phyloP scores from a whole-genome alignment of 2,888 invertebrate genomes.

The Coremacera marginata region DNA sequence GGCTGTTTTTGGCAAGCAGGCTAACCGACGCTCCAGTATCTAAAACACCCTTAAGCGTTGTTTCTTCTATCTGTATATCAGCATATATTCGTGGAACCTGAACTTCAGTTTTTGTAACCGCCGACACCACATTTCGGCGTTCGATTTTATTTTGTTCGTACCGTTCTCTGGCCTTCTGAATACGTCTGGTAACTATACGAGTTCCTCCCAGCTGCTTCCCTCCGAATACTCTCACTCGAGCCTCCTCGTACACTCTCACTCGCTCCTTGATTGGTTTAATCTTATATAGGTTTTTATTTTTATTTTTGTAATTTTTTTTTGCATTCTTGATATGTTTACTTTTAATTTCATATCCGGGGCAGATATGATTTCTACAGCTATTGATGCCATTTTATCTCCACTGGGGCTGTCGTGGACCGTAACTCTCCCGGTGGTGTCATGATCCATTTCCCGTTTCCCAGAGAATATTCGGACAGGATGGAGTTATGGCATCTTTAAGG shows the following conservation, averaged over 20 bases:
- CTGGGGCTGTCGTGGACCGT: too few species aligned
- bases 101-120: neutral
- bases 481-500: too few species aligned
- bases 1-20: too few species aligned
- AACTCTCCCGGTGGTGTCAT: too few species aligned
- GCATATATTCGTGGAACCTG: neutral
- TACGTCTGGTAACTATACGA: neutral
- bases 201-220: neutral
- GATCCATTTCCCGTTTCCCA: too few species aligned
- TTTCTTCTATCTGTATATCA: neutral
- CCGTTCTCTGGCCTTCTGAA: neutral
- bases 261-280: neutral
- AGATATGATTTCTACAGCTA: too few species aligned
- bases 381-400: too few species aligned
- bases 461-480: too few species aligned
- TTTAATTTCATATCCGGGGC: too few species aligned
- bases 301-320: too few species aligned
- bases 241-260: neutral
- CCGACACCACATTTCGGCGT: neutral
- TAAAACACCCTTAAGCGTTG: neutral
- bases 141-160: neutral
- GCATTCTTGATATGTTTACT: too few species aligned
- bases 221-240: neutral
- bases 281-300: too few species aligned
- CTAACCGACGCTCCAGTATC: neutral